phyloP scores from a whole-genome alignment of 1,140 invertebrate species.

The Neodiprion lecontei region DNA sequence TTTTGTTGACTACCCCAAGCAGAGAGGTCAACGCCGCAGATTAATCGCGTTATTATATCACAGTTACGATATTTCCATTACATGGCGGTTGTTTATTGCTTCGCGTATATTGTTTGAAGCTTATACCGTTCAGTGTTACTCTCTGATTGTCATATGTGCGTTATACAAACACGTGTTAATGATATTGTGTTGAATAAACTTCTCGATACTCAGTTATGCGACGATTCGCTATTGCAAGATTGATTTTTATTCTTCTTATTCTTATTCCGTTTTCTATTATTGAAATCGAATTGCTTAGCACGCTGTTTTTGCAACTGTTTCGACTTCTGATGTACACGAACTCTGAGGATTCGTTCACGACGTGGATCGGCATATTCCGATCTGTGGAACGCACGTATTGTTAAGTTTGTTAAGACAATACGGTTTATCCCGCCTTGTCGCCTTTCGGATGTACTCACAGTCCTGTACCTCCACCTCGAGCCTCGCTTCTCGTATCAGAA shows the following conservation, averaged over 20 bases:
- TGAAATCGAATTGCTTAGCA: too few species aligned
- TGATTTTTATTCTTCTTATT: background rate
- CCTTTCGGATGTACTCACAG: too few species aligned
- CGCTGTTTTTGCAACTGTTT: too few species aligned
- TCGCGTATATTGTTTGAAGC: background rate
- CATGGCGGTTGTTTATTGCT: background rate
- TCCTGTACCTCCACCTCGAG: too few species aligned
- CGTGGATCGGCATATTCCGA: too few species aligned
- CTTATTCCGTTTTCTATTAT: background rate
- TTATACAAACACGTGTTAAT: background rate
- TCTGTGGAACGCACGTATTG: too few species aligned
- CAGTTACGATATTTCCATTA: background rate
- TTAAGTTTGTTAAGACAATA: too few species aligned
- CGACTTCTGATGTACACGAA: too few species aligned
- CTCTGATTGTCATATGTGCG: background rate
- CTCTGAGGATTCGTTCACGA: too few species aligned
- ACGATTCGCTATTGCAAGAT: background rate
- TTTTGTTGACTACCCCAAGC: conserved; percentile 36
- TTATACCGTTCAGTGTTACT: too few species aligned
- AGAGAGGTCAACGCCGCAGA: conserved; percentile 35
- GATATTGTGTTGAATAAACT: background rate
- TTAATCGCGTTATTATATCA: background rate
- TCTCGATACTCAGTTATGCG: background rate
- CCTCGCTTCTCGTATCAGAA: too few species aligned
- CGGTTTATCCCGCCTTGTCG: too few species aligned